phyloP scores from a whole-genome alignment of 37 sponge, comb jelly and placozoan species.

The Amphimedon queenslandica region DNA sequence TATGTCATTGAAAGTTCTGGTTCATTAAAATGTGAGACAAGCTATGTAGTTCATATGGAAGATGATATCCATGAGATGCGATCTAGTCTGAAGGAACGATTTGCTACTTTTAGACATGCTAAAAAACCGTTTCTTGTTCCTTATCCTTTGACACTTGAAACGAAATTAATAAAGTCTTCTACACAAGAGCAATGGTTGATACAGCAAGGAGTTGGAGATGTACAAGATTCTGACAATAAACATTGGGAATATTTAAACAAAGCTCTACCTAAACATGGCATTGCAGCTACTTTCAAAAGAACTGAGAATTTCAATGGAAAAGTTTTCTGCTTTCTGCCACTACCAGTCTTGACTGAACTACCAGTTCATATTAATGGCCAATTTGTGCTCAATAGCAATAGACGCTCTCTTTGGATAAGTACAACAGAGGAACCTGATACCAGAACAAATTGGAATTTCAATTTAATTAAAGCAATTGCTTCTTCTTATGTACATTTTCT shows the following conservation, averaged over 20 bases:
- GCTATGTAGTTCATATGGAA: background rate
- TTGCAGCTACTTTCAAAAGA: background rate
- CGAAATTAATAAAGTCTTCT: background rate
- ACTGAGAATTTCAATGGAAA: background rate
- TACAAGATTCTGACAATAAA: background rate
- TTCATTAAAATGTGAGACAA: background rate
- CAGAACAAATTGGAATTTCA: slow-evolving; percentile 53
- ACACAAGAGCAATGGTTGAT: background rate
- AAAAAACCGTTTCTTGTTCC: background rate
- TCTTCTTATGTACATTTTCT: slow-evolving; percentile 66
- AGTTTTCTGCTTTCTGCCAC: slow-evolving; percentile 55
- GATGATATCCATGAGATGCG: background rate
- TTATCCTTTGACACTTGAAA: background rate
- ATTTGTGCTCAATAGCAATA: slow-evolving; percentile 15
- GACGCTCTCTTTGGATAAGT: slow-evolving; percentile 28
- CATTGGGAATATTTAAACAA: background rate
- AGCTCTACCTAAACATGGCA: slow-evolving; percentile 8
- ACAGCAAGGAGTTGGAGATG: slow-evolving; percentile 8
- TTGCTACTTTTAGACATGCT: background rate
- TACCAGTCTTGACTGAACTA: slow-evolving; percentile 24
- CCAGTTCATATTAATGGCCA: slow-evolving; percentile 50
- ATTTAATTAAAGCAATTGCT: slow-evolving; percentile 40
- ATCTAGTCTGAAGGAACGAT: background rate
- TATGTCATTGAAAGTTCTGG: background rate
- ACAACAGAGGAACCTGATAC: slow-evolving; percentile 5